Conservation (phyloP, 2,888 invertebrate genomes). For the Diloba caeruleocephala region DNA sequence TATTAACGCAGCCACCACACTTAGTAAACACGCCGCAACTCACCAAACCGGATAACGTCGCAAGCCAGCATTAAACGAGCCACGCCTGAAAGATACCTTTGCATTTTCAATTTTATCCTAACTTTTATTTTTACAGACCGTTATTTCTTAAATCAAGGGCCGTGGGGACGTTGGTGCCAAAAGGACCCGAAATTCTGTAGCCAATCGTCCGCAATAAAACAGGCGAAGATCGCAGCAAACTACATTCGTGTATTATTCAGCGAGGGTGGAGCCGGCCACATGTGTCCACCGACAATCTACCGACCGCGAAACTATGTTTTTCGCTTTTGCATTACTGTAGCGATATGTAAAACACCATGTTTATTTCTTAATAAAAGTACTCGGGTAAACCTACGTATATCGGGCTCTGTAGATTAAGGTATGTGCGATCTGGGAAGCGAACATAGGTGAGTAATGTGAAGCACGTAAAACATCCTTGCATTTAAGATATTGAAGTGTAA, state of each 20-base stretch:
- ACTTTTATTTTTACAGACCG: conserved; percentile 42
- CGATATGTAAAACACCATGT: conserved; percentile 47
- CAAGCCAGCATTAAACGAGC: conserved; percentile 47
- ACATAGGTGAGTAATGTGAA: conserved; percentile 59
- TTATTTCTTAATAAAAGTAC: conserved; percentile 50
- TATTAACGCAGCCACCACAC: conserved; percentile 76
- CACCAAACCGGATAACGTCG: conserved; percentile 57
- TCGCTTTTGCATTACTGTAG: conserved; percentile 48
- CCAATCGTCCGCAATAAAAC: conserved; percentile 82
- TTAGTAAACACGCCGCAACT: conserved; percentile 67
- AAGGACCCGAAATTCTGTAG: conserved; percentile 63
- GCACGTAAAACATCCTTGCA: conserved; percentile 69
- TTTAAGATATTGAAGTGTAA: conserved; percentile 75
- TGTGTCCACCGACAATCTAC: conserved; percentile 76
- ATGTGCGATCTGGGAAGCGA: conserved; percentile 37
- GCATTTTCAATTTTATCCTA: conserved; percentile 48
- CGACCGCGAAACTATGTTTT: conserved; percentile 59
- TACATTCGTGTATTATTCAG: conserved; percentile 82
- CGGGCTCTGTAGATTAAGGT: conserved; percentile 38
- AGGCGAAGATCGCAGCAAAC: conserved; percentile 73
- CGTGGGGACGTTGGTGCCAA: conserved; percentile 51
- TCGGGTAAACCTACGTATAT: conserved; percentile 7
- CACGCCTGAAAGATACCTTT: conserved; percentile 50
- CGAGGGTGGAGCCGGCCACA: conserved; percentile 68
- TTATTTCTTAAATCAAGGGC: conserved; percentile 63